Base-by-base conservation (phyloP, 2,797 vertebrate genomes). In the Onychomys leucogaster region DNA sequence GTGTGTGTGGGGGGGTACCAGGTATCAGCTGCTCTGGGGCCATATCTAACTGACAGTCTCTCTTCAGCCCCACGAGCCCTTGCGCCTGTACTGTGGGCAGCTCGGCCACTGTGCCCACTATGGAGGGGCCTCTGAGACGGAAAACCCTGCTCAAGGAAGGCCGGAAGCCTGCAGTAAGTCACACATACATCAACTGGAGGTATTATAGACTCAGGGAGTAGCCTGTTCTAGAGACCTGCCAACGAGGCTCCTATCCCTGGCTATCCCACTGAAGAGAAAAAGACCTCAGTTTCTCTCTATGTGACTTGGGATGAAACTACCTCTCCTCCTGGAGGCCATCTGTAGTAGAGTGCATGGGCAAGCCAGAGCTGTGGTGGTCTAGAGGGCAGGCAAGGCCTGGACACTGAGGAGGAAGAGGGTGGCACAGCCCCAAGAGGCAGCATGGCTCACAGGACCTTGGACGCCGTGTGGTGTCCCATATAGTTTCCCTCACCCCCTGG, bases 101-200 rank as follows among this genome's bases (percentile, higher is more conserved):
- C 77, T 99, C 99, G 17, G 92, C 98, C 0, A 98, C 99, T 67
- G 98, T 99, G 49, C 98, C 99, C 96, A 99, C 99, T 88, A 99
- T 99, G 91, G 99, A 99, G 98, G 99, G 99, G 11, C 99, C 99
- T 1, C 98, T 99, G 85, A 98, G 99, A 87, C 99, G 99, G 94
- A 99, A 99, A 98, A 99, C 99, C 0, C 95, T 99, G 96, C 98
- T 99, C 96, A 99, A 99, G 98, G 99, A 99, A 96, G 99, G 99
- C 94, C 99, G 99, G 91, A 99, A 99, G 97, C 99, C 99, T 29
- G 99, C 99, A 95, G 99, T 99, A 96, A 98, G 98, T 97, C 84
- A 49, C 29, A 10, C 2, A 0, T 29, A 0, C 14, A 0, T 7
- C 29, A 0, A 21, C n/a, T 25, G 0, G 43, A 2, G 59, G 76